These are phyloP conservation scores for Theristicus caerulescens DNA, from an alignment of 2,113 vertebrate genomes.

Conservation along the genomic window DNA sequence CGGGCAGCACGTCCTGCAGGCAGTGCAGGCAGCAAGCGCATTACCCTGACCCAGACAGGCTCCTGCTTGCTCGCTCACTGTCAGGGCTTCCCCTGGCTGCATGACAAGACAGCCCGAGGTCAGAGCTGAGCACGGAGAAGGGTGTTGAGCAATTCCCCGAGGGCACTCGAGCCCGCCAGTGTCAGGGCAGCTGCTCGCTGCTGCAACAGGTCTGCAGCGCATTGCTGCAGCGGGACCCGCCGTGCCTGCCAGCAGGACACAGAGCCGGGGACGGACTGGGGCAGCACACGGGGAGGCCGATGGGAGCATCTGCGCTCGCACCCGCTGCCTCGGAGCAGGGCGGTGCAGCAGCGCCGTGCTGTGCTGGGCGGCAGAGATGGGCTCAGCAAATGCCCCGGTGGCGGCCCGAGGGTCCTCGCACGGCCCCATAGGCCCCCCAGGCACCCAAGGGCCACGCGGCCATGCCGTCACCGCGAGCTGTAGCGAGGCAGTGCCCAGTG, in stretches of 20 bases:
- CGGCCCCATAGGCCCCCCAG: accelerated
- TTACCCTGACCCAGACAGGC: neutral
- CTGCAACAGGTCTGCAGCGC: neutral
- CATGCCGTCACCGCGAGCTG: accelerated
- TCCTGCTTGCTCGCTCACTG: neutral
- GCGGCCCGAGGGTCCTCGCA: neutral
- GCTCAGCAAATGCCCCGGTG: neutral
- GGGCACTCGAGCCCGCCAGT: neutral
- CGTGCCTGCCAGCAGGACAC: neutral
- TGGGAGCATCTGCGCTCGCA: accelerated
- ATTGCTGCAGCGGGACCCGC: accelerated
- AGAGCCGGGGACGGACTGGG: neutral
- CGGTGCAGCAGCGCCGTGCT: accelerated
- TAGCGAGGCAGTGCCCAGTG: neutral
- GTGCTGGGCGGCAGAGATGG: neutral
- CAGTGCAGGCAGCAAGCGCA: neutral
- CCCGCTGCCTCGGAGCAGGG: neutral
- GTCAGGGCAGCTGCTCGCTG: neutral
- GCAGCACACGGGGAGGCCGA: neutral
- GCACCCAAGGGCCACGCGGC: neutral
- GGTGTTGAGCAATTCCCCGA: neutral
- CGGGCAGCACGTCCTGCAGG: neutral
- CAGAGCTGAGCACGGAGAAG: neutral
- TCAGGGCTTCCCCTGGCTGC: neutral
- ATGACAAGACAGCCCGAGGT: neutral